Evolutionary conservation across 2,888 invertebrate genomes (phyloP), one percentile per base, ranked within the genome.

Genomic region (Leptopilina myrica): DNA sequence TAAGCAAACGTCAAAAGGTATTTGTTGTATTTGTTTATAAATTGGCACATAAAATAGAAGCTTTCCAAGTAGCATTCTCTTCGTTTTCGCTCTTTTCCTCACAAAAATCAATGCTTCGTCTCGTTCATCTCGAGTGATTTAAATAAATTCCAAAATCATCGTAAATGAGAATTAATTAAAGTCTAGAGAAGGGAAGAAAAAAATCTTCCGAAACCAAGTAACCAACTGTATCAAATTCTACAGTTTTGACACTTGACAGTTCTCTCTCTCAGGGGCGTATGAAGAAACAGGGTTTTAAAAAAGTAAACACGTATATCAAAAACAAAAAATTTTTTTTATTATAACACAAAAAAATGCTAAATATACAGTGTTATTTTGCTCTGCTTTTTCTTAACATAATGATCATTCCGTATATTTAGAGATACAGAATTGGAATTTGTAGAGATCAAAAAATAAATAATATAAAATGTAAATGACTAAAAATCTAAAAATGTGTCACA

Each of bases 21-120:
- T 73, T 56, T 14, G 53, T 20, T 7, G 3, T 11, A 20, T 73
- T 56, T 14, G 53, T 20, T 7, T 73, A 33, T 9, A 56, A 56
- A 33, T 56, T 43, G 40, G 43, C 15, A 9, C 9, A n/a, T 73
- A 59, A 40, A 6, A 33, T 14, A 26, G 26, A 5, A n/a, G 9
- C 2, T 33, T 8, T 59, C 26, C 53, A 33, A 56, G 33, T 26
- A 33, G 33, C 73, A 73, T 73, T 73, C 26, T 69, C 15, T 73
- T 59, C 20, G 53, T n/a, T 73, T 56, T 26, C 67, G 7, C 33
- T 3, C 12, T n/a, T n/a, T 73, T n/a, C 5, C 53, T 73, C 4
- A 9, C 2, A 12, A 33, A 14, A 73, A 69, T 53, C 14, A 12
- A 56, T 59, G 14, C 12, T 59, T 56, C 15, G n/a, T 59, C 56